phyloP scores from a whole-genome alignment of 2,797 vertebrate genomes.

The Myiotriccus ornatus region DNA sequence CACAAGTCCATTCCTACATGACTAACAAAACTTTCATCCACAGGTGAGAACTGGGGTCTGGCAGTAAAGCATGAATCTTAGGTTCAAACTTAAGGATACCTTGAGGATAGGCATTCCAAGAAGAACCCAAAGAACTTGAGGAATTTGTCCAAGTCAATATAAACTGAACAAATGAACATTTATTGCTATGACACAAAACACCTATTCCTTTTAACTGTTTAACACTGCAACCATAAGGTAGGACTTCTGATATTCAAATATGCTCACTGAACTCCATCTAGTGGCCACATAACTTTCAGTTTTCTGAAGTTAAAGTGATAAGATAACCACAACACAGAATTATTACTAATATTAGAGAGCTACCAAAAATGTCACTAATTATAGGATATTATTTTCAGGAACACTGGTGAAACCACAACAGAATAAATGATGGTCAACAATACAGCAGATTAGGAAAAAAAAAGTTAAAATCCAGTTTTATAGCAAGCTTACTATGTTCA shows the following conservation, averaged over 20 bases:
- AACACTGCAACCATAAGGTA: not conserved
- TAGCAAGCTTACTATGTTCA: not conserved
- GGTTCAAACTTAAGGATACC: not conserved
- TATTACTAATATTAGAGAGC: not conserved
- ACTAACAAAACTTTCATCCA: not conserved
- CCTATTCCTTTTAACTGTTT: not conserved
- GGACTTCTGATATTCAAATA: not conserved
- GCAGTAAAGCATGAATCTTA: not conserved
- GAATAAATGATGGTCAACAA: not conserved
- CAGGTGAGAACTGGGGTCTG: not conserved
- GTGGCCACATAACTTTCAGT: not conserved
- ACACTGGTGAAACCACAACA: not conserved
- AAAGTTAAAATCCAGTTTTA: not conserved
- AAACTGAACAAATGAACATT: not conserved
- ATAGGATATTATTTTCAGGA: not conserved
- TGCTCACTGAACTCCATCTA: constrained; percentile 54
- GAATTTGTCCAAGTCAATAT: not conserved
- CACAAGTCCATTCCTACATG: not conserved
- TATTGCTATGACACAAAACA: not conserved
- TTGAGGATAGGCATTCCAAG: not conserved
- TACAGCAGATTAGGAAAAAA: not conserved
- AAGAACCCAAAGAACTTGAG: not conserved
- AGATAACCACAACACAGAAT: not conserved
- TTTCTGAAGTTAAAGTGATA: not conserved
- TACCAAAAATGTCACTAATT: not conserved